Evolutionary conservation across 2,113 vertebrate genomes (phyloP), one percentile per base, ranked within the genome.

Genomic region (Pitta sordida): DNA sequence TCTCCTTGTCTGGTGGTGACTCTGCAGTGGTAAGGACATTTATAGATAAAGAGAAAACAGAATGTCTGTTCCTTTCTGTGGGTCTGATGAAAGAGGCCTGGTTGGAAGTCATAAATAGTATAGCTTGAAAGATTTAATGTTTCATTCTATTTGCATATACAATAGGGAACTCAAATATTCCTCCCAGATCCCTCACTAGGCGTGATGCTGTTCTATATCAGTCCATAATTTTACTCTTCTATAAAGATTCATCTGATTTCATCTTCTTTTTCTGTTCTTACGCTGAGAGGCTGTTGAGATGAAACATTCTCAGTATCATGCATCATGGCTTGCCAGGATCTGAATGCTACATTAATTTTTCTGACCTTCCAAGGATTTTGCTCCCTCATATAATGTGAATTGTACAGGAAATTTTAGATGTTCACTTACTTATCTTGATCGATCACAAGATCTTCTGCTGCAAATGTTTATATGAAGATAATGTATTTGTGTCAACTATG

Each of bases 371-470:
- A 20, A 43, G 15, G 17, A 24, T 34, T 53, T 67, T 90, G 3
- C 1, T 0, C 22, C 27, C 68, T 56, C 24, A 27, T 34, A 26
- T 59, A 83, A 46, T 23, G 13, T 1, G 0, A 83, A 43, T 32
- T 55, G 34, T 55, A 5, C 48, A 23, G 52, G 41, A 32, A 68
- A 43, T 76, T 81, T 71, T 43, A 29, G 17, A 39, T 64, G 44
- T 32, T 55, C 32, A 73, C 60, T 69, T 92, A 11, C 12, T 62
- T 46, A 9, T 34, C 55, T 15, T 83, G 53, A 59, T 56, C 52
- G 29, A 76, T 37, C 23, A 27, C 4, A 52, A 60, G 15, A 19
- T 76, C 73, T 80, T 79, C 39, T 79, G 44, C 26, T 82, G 36
- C 26, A 52, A 59, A 39, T 36, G 2, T 68, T 92, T 75, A 22